Percentiles rank a stretch among this genome's conserved stretches.
These are phyloP conservation scores for Bos javanicus DNA, from an alignment of 2,113 vertebrate species.

Conservation along the genomic window DNA sequence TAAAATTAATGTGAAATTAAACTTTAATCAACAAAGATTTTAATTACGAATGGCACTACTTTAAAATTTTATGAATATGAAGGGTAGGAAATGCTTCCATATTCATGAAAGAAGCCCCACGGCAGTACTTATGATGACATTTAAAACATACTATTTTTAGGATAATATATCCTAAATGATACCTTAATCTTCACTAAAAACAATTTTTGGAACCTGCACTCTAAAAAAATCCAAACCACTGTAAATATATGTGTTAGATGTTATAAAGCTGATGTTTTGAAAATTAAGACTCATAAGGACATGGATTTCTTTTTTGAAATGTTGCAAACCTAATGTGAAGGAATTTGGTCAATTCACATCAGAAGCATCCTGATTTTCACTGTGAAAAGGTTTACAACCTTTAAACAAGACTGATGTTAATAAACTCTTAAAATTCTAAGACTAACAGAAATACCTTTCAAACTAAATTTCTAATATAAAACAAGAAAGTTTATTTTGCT, in stretches of 20 bases:
- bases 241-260: background rate
- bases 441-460: slow-evolving; percentile 26
- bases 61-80: slow-evolving; percentile 19
- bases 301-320: background rate
- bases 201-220: background rate
- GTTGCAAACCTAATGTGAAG: background rate
- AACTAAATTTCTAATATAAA: slow-evolving; percentile 28
- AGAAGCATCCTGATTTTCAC: background rate
- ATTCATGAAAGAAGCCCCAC: background rate
- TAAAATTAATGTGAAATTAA: background rate
- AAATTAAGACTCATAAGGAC: background rate
- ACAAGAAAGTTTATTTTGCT: background rate
- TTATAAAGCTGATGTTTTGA: slow-evolving; percentile 13
- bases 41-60: slow-evolving; percentile 11
- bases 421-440: background rate
- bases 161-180: background rate
- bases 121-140: background rate
- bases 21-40: slow-evolving; percentile 22
- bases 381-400: slow-evolving; percentile 9
- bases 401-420: slow-evolving; percentile 24
- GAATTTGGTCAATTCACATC: background rate
- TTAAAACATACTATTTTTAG: background rate
- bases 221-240: background rate
- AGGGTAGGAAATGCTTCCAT: background rate
- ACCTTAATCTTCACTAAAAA: slow-evolving; percentile 22